Evolutionary conservation across 92 coral and sea anemone species (phyloP).

Genomic region (Actinostola sp.): DNA sequence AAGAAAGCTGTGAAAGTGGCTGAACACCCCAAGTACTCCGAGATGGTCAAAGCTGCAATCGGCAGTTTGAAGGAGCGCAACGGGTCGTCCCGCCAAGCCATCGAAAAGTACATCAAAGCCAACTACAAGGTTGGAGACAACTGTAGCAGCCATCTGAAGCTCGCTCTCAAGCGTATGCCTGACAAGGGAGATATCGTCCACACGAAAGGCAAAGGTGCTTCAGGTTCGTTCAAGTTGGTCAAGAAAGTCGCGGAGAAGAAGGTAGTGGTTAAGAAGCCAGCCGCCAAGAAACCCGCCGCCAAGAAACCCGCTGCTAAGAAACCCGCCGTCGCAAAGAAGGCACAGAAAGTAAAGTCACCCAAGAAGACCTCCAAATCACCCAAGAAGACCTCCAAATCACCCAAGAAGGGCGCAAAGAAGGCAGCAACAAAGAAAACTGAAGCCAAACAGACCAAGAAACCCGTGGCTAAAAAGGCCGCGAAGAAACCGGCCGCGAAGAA

Average conservation of each 20-base stretch:
- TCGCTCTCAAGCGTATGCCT: constrained; percentile 47
- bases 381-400: no score
- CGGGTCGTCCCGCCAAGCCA: constrained; percentile 86
- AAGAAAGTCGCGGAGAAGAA: constrained; percentile 26
- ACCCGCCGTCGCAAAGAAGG: constrained; percentile 18
- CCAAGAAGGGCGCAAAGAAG: constrained; percentile 53
- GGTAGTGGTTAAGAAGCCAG: constrained; percentile 25
- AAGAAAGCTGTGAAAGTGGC: constrained; percentile 40
- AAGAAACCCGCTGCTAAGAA: no score
- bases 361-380: no score
- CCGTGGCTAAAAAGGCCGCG: not conserved
- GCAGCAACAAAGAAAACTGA: constrained; percentile 41
- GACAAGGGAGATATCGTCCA: constrained; percentile 28
- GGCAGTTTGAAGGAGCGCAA: constrained; percentile 51
- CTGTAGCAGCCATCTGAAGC: constrained; percentile 36
- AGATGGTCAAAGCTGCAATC: constrained; percentile 64
- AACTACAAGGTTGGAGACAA: no score
- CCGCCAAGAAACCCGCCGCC: constrained; percentile 11
- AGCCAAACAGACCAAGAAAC: constrained; percentile 22
- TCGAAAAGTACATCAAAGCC: constrained; percentile 71
- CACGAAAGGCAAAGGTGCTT: constrained; percentile 56
- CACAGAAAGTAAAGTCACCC: constrained; percentile 42
- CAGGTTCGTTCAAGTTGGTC: constrained; percentile 60
- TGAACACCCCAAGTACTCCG: constrained; percentile 61
- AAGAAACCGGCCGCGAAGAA: constrained; percentile 23